A percentile compares a stretch with the other conserved stretches of the same genome.
Evolutionary conservation across 2,888 invertebrate genomes (phyloP).

Genomic region (Drosophila paracracens): DNA sequence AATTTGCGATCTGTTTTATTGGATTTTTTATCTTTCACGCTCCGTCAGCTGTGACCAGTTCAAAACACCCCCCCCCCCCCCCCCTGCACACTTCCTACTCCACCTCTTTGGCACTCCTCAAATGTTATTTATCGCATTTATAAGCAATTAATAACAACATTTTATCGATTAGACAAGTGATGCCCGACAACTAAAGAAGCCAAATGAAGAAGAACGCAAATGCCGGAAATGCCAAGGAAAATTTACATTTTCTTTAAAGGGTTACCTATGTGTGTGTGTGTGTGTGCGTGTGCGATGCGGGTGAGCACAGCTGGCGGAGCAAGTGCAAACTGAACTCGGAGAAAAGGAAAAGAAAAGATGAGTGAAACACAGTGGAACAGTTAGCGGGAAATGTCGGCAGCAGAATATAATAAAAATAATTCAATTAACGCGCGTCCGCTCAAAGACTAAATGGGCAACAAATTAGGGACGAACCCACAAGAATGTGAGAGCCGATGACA

Average conservation of each 20-base stretch:
- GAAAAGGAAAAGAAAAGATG: background rate
- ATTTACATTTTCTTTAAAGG: conserved; percentile 46
- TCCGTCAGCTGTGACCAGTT: conserved; percentile 63
- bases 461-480: conserved; percentile 76
- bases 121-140: conserved; percentile 63
- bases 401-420: conserved; percentile 75
- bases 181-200: conserved; percentile 28
- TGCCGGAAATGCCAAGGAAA: conserved; percentile 45
- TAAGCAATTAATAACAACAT: conserved; percentile 69
- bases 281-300: conserved; percentile 66
- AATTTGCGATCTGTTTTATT: background rate
- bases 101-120: background rate
- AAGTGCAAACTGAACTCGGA: conserved; percentile 29
- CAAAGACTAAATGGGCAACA: conserved; percentile 70
- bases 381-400: conserved; percentile 53
- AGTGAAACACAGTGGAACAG: conserved; percentile 11
- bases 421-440: conserved; percentile 73
- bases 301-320: conserved; percentile 66
- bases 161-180: conserved; percentile 71
- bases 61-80: background rate
- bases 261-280: conserved; percentile 34
- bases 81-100: too few relatives aligned
- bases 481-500: conserved; percentile 67
- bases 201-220: conserved; percentile 6
- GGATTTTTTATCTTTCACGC: conserved; percentile 5